Base-by-base conservation (phyloP, 2,113 vertebrate species). In the Dolichallabes microphthalmus region DNA sequence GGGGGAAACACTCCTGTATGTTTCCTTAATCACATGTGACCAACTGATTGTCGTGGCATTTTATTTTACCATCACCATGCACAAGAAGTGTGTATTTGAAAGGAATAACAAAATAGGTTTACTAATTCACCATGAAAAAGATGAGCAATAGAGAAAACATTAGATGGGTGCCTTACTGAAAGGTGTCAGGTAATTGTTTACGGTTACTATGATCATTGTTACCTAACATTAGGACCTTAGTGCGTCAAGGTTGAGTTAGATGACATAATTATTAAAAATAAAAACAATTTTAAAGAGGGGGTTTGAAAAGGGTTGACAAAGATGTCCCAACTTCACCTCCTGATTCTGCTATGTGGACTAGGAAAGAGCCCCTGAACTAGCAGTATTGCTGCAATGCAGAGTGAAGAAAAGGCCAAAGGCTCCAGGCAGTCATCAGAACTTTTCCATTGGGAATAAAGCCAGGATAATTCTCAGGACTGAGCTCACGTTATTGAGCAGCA, bases 361-460 rank as follows among this genome's bases (percentile, higher is more conserved):
- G 50, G 25, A 79, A 35, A 77, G 50, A 76, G 13, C 45, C 50
- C 77, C 7, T 20, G 10, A 79, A 20, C 71, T 53, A 30, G 27
- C 55, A 60, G 53, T 78, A 78, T 60, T 35, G 58, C 58, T 78
- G 71, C 52, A 76, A 13, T 52, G 19, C 39, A 71, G 32, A 71
- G 27, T 35, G 45, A 80, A 13, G 50, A 86, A 66, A 86, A 88
- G 82, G 71, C 15, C 81, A 77, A 45, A 69, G 55, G 39, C 57
- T 61, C 17, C 55, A 69, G 45, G 27, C 81, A 71, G 81, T 30
- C 52, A 71, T 71, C 52, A 83, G 52, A 73, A 12, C 19, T 71
- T 60, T 83, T 83, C 66, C 68, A 83, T 7, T 6, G 83, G 60
- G 83, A 84, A 53, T 66, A 66, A 63, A 84, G 73, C 45, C 30